A percentile compares a stretch with the other conserved stretches of the same genome.
These are phyloP conservation scores for Passerculus sandwichensis DNA, from an alignment of 2,797 vertebrate species.

Conservation along the genomic window DNA sequence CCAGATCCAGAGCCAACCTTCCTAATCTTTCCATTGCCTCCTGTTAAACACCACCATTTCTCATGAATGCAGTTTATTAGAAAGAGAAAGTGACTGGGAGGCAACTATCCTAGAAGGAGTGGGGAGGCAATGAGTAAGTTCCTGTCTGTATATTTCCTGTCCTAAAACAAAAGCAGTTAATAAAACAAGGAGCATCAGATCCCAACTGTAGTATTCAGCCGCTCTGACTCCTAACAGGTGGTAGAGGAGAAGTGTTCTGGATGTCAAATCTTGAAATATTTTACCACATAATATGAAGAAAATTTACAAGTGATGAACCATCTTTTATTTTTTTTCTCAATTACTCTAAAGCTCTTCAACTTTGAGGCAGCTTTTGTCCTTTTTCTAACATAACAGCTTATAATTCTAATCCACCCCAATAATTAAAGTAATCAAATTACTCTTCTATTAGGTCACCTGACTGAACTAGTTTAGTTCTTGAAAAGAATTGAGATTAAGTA, in stretches of 20 bases:
- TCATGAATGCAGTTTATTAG: neutral
- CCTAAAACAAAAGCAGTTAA: neutral
- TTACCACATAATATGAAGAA: neutral
- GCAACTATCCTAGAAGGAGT: neutral
- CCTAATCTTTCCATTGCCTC: neutral
- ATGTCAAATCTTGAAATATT: neutral
- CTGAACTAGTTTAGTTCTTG: neutral
- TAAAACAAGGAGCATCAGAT: neutral
- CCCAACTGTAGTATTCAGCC: neutral
- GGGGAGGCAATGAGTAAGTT: neutral
- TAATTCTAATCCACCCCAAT: neutral
- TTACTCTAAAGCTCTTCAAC: neutral
- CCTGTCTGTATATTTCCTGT: neutral
- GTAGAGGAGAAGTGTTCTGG: neutral
- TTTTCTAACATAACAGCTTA: neutral
- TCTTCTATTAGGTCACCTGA: constrained; percentile 10
- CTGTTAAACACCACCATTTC: neutral
- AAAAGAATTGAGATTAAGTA: neutral
- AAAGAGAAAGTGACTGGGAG: neutral
- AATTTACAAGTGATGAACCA: neutral
- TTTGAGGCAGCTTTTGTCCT: neutral
- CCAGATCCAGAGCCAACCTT: neutral
- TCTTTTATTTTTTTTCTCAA: neutral
- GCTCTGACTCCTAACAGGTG: neutral
- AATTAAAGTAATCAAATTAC: neutral